Evolutionary conservation across 2,113 vertebrate species (phyloP).

Genomic region (Neotoma lepida): DNA sequence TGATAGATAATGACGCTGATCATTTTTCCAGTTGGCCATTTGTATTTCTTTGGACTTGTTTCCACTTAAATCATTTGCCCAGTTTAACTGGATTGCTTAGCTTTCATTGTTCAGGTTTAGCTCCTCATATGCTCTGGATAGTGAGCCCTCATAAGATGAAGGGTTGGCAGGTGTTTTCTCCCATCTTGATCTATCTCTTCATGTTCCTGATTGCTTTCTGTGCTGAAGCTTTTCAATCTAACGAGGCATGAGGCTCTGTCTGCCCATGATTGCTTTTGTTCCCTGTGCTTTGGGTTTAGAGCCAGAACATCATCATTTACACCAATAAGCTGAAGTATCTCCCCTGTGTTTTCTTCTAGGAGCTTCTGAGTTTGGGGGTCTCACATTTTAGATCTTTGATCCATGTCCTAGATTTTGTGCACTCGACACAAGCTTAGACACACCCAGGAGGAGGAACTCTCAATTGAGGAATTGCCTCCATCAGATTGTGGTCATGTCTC

Average conservation of each 20-base stretch:
- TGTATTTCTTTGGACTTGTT: not conserved
- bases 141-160: not conserved
- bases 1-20: no score
- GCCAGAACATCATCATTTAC: not conserved
- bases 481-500: not conserved
- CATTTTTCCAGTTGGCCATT: not conserved
- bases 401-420: not conserved
- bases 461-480: not conserved
- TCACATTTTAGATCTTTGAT: not conserved
- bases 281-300: not conserved
- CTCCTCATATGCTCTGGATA: not conserved
- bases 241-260: no score
- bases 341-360: not conserved
- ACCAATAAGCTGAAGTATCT: not conserved
- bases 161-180: not conserved
- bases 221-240: not conserved
- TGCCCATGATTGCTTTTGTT: not conserved
- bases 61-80: not conserved
- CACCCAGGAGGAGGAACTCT: not conserved
- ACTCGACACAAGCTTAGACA: not conserved
- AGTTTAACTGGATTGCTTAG: not conserved
- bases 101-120: not conserved
- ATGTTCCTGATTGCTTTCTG: not conserved
- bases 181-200: not conserved
- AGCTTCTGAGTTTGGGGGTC: not conserved